Evolutionary conservation across 2,797 vertebrate genomes (phyloP), one percentile per base, ranked within the genome.

Genomic region (Pogonophryne albipinna): DNA sequence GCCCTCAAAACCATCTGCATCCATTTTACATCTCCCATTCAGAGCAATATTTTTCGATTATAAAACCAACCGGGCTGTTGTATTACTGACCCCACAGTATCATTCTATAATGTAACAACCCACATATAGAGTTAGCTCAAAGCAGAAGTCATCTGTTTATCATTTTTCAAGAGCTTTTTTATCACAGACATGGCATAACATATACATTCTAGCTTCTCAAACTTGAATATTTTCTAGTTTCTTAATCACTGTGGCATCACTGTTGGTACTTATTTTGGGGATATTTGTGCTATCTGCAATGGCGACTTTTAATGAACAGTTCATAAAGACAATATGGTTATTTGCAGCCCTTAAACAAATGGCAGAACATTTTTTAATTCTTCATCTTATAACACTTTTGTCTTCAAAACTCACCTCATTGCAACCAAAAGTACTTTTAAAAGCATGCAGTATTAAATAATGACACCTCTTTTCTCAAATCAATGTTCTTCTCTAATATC

Each of bases 351-450:
- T 1, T 15, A 1, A n/a, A 55, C 16, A 20, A 16, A 53, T 23
- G 38, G 16, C 19, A 56, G 34, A 17, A 56, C 10, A 66, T 20
- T 20, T 20, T 27, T 45, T 38, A 6, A 38, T 38, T 50, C 4
- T 60, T 51, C 3, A 42, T 58, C 10, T 55, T 14, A 14, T 38
- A 23, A 14, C 13, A 57, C 3, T 27, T 42, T 42, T 27, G 27
- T 56, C 42, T 1, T 49, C 3, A 42, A 19, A 69, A 51, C 50
- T 38, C 49, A 50, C 38, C 16, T 19, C 31, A 59, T 62, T 51
- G 47, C 52, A 70, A 61, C 64, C 31, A 47, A 74, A 78, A 56
- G 57, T 14, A 67, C 15, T 23, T 74, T 23, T 66, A 78, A 61
- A 27, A 71, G 46, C 31, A 44, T 50, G 45, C 27, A 41, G 55